These are phyloP conservation scores for Coregonus suidteri DNA, from an alignment of 2,797 vertebrate genomes.

Conservation along the genomic window DNA sequence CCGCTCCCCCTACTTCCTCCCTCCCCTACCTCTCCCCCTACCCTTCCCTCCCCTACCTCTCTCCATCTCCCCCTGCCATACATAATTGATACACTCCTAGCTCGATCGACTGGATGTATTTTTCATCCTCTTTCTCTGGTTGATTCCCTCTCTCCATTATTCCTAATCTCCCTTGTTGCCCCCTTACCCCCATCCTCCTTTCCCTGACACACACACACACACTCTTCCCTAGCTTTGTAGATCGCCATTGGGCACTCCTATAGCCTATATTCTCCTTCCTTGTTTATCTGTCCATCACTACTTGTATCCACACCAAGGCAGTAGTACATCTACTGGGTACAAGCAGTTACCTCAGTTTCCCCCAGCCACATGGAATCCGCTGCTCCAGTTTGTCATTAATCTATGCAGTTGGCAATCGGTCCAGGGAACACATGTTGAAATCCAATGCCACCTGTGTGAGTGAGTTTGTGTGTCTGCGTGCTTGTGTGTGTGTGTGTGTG, in stretches of 20 bases:
- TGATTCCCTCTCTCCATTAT: slow-evolving; percentile 15
- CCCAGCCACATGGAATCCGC: background rate
- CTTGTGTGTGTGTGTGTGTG: background rate
- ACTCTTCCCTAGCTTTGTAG: too few relatives aligned
- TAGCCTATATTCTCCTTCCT: too few relatives aligned
- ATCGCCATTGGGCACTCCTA: too few relatives aligned
- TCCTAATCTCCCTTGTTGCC: background rate
- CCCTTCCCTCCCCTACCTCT: background rate
- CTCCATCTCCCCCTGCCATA: slow-evolving; percentile 45
- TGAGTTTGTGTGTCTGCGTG: background rate
- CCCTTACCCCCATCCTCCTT: background rate
- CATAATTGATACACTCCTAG: slow-evolving; percentile 77
- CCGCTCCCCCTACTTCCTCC: too few relatives aligned
- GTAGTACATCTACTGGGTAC: too few relatives aligned
- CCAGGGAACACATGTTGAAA: too few relatives aligned
- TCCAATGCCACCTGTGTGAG: too few relatives aligned
- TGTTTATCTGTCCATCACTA: too few relatives aligned
- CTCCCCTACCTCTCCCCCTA: too few relatives aligned
- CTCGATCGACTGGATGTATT: slow-evolving; percentile 72
- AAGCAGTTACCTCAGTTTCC: too few relatives aligned
- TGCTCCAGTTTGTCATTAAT: background rate
- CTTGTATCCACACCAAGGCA: too few relatives aligned
- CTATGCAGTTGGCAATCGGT: background rate
- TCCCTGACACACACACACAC: too few relatives aligned
- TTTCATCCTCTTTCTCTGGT: slow-evolving; percentile 53